These are phyloP conservation scores for Heptranchias perlo DNA, from an alignment of 2,113 vertebrate species.

Conservation along the genomic window DNA sequence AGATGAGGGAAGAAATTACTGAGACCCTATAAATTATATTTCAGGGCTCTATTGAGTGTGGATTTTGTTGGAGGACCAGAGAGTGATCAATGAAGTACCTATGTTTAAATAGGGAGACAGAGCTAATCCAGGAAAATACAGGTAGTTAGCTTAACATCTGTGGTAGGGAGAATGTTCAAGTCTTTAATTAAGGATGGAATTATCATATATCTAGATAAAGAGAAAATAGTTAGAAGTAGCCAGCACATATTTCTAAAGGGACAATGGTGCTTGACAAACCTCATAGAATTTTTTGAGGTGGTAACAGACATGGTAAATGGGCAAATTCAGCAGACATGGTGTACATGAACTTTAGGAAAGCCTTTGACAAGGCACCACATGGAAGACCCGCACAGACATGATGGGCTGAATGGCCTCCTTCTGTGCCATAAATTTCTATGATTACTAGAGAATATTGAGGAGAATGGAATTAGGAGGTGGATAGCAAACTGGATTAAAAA, in stretches of 20 bases:
- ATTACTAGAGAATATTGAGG: not conserved
- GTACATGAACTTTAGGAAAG: not conserved
- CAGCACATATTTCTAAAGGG: not conserved
- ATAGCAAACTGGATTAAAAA: not conserved
- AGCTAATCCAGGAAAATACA: not conserved
- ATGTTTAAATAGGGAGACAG: not conserved
- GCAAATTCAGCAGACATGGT: not conserved
- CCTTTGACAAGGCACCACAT: not conserved
- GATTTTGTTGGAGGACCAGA: not conserved
- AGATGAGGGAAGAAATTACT: not conserved
- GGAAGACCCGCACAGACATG: too few species aligned
- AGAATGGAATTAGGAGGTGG: not conserved
- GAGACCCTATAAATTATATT: not conserved
- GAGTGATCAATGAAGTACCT: not conserved
- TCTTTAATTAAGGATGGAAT: not conserved
- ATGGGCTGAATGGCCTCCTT: too few species aligned
- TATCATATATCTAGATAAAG: too few species aligned
- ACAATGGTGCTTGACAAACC: not conserved
- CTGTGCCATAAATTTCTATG: too few species aligned
- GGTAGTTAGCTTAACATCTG: not conserved
- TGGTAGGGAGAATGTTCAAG: not conserved
- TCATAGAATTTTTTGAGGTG: not conserved
- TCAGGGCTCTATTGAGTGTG: not conserved
- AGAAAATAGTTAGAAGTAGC: not conserved
- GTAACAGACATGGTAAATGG: not conserved